phyloP scores from a whole-genome alignment of 2,888 invertebrate species.

The Ichneumon xanthorius region DNA sequence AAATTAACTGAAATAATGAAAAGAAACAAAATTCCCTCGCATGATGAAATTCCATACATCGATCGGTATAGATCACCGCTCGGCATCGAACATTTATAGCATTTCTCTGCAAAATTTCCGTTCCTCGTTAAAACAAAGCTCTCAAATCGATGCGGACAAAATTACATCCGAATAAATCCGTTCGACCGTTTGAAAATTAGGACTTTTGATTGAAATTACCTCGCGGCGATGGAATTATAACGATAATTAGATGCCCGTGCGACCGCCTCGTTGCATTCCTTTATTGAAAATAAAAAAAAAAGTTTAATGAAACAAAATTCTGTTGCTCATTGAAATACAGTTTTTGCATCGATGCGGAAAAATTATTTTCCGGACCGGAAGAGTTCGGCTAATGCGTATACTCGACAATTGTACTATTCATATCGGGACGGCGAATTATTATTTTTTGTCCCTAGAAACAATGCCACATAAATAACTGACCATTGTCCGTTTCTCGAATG shows the following conservation, averaged over 20 bases:
- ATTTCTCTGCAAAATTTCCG: background rate
- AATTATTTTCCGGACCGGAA: background rate
- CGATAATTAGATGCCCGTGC: background rate
- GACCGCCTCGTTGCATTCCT: background rate
- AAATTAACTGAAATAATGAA: background rate
- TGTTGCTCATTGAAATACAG: background rate
- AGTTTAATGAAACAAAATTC: background rate
- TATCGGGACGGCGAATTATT: background rate
- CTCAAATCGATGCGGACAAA: background rate
- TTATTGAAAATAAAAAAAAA: background rate
- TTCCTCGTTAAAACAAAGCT: background rate
- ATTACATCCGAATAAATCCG: background rate
- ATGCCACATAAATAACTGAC: background rate
- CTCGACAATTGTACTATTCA: background rate
- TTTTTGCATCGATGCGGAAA: background rate
- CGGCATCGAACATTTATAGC: background rate
- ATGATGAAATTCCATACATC: background rate
- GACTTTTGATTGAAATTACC: background rate
- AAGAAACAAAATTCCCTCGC: background rate
- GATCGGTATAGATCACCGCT: background rate
- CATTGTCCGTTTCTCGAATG: background rate
- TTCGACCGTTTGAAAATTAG: background rate
- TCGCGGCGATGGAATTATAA: background rate
- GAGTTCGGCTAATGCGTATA: background rate
- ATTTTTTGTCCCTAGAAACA: background rate